Evolutionary conservation across 2,797 vertebrate species (phyloP), one percentile per base, ranked within the genome.

Genomic region (Margarornis squamiger): DNA sequence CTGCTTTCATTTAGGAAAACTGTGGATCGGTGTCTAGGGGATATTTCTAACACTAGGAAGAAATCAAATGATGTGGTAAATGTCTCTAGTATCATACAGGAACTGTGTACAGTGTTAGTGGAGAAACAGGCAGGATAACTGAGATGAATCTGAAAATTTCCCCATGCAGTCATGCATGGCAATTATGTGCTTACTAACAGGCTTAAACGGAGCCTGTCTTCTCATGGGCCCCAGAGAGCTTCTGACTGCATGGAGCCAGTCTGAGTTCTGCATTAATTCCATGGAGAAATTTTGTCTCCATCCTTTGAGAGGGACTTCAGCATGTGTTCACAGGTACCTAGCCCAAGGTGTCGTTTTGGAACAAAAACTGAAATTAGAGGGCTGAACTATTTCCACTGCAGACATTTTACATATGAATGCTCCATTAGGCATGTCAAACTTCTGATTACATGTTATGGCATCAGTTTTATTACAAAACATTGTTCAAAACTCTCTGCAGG

Each of bases 331-430:
- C 76, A 70, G 32, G 58, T 63, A 81, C 76, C 66, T 84, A 79
- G 51, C 59, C 65, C 1, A 7, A 92, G 73, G 55, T 90, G 90
- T 86, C 15, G 1, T 91, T 88, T 79, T 68, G 2, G 4, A 73
- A 48, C 76, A 76, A 68, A 92, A 67, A 18, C 41, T 57, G 39
- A 87, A 92, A 90, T 92, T 91, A 91, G 17, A 83, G 24, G 61
- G 41, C 62, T 55, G 58, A 22, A 73, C 77, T 90, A 22, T 76
- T 94, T 71, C 52, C 45, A 14, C 74, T 92, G 76, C 46, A 51
- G 79, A 71, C n/a, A 13, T 86, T 97, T 97, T 82, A 90, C 93
- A 85, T 90, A 39, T 74, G 86, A 95, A 95, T 84, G 86, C 85
- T 93, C 68, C 71, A 71, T 92, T 84, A 92, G 55, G 52, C 77